Conservation (phyloP, 1,140 invertebrate genomes). For the Drosophila virilis region DNA sequence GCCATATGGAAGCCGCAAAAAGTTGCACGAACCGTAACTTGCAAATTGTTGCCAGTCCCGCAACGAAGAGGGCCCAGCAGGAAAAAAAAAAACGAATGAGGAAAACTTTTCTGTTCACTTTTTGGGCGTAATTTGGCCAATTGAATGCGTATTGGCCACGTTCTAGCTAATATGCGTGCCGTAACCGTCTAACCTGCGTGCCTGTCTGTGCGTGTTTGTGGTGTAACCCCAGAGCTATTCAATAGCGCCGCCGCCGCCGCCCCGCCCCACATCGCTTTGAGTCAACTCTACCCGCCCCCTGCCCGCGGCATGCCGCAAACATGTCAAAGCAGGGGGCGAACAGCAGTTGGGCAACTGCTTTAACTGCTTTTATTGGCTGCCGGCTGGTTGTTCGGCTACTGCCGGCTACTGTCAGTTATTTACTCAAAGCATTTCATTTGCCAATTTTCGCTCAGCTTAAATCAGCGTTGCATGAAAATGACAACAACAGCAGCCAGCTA, state of each 20-base stretch:
- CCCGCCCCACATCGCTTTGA: conserved; percentile 11
- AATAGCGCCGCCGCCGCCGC: conserved; percentile 6
- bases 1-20: conserved; percentile 38
- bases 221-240: conserved; percentile 49
- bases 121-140: conserved; percentile 60
- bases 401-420: conserved; percentile 58
- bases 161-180: conserved; percentile 33
- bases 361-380: conserved; percentile 30
- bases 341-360: conserved; percentile 25
- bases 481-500: conserved; percentile 39
- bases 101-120: conserved; percentile 50
- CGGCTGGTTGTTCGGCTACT: conserved; percentile 5
- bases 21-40: conserved; percentile 42
- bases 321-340: conserved; percentile 59
- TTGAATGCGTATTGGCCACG: conserved; percentile 63
- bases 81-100: background rate
- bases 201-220: conserved; percentile 64
- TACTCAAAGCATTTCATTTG: conserved; percentile 76
- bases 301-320: conserved; percentile 47
- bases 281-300: background rate
- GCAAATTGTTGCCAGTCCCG: conserved; percentile 34
- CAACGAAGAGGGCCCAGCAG: background rate
- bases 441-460: conserved; percentile 72
- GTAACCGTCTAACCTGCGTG: background rate
- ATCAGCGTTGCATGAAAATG: conserved; percentile 69